Evolutionary conservation across 2,113 vertebrate species (phyloP), one percentile per base, ranked within the genome.

Genomic region (Heptranchias perlo): DNA sequence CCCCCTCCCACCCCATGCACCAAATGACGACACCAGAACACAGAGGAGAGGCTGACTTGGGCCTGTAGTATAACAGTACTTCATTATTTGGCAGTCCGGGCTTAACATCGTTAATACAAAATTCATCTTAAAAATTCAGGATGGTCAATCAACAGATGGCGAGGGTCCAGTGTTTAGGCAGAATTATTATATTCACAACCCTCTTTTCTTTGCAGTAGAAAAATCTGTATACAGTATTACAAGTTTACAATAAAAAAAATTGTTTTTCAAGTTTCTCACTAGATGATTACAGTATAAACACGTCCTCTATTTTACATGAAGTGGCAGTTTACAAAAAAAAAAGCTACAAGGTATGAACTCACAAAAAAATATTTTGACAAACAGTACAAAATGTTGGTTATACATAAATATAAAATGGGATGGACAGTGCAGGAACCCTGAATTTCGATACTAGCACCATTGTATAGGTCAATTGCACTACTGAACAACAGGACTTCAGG

Each of bases 241-340:
- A 96, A 95, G 64, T 96, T 95, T 96, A 96, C 89, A 93, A 93
- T 95, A 96, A 96, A 96, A 96, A 97, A 97, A 96, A 96, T 93
- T 96, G 96, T 96, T 96, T 97, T 98, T 99, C 98, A 98, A 98
- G 98, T 98, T 97, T 98, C 97, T 97, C 96, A 95, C 96, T 96
- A 97, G 97, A 97, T 97, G 97, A 97, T 97, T 97, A 98, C 98
- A 98, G 98, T 97, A 98, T 97, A 97, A 97, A 96, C 96, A 97
- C 97, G 97, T 97, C 96, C 96, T 97, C 97, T 97, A 97, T 96
- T 96, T 97, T 97, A 96, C 96, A 97, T 95, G 97, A 96, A 97
- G 97, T 96, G 97, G 97, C 97, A 97, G 98, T 96, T 95, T 96
- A 54, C 96, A 96, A 54, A 96, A 96, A 96, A n/a, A 97, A 97